These are phyloP conservation scores for Acromyrmex heyeri DNA, from an alignment of 1,140 invertebrate genomes.

Conservation along the genomic window DNA sequence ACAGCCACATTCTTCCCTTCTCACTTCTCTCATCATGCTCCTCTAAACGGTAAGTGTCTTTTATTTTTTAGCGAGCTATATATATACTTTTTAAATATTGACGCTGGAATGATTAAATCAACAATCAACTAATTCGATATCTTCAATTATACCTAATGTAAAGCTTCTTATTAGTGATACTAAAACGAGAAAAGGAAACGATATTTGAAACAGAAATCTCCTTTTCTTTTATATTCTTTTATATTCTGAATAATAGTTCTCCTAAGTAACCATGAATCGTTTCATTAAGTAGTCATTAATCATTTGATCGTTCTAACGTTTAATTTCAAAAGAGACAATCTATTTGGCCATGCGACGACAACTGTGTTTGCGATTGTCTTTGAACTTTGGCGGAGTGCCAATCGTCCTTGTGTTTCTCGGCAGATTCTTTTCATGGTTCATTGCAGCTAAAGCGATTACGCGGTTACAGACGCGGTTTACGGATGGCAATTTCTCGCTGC, in stretches of 20 bases:
- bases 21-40: conserved; percentile 82
- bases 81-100: neutral
- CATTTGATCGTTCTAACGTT: neutral
- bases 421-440: conserved; percentile 69
- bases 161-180: neutral
- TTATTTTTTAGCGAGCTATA: neutral
- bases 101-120: neutral
- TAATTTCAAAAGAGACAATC: neutral
- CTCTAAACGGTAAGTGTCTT: conserved; percentile 81
- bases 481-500: conserved; percentile 38
- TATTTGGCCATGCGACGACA: conserved; percentile 63
- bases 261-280: conserved; percentile 18
- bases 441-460: conserved; percentile 60
- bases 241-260: neutral
- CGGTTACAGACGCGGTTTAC: conserved; percentile 56
- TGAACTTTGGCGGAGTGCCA: conserved; percentile 57
- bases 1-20: conserved; percentile 81
- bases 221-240: neutral
- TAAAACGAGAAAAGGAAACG: too few species aligned
- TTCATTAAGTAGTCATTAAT: conserved; percentile 25
- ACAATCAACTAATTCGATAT: neutral
- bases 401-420: conserved; percentile 56
- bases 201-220: neutral
- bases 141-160: neutral
- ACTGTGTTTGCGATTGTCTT: conserved; percentile 61